Evolutionary conservation across 2,888 invertebrate genomes (phyloP).

Genomic region (Caenorhabditis drosophilae): DNA sequence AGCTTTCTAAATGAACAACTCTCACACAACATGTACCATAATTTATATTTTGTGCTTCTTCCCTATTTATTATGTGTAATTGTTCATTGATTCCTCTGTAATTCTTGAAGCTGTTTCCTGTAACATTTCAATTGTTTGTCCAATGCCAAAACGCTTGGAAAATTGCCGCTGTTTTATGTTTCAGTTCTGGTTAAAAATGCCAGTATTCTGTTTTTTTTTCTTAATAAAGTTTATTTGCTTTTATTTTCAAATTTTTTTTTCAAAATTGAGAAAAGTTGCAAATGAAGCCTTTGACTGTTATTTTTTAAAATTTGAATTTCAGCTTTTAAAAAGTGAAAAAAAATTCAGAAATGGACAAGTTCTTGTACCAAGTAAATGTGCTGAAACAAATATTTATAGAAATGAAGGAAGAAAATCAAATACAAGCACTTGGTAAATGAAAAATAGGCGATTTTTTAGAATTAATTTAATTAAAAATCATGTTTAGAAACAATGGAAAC

Average conservation of each 20-base stretch:
- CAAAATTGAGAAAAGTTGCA: no score
- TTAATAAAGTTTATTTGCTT: neutral
- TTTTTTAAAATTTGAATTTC: no score
- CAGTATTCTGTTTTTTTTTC: conserved; percentile 1
- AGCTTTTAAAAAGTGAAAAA: no score
- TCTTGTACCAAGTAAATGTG: conserved; percentile 8
- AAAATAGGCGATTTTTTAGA: neutral
- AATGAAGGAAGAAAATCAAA: conserved; percentile 3
- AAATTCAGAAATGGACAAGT: conserved; percentile 8
- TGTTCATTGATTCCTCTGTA: no score
- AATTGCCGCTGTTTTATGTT: neutral
- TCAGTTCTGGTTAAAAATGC: no score
- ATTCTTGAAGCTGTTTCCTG: no score
- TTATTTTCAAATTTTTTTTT: no score
- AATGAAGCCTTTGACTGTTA: no score
- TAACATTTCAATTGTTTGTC: no score
- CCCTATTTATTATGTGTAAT: neutral
- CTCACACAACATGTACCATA: neutral
- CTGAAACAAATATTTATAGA: conserved; percentile 7
- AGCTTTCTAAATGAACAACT: no score
- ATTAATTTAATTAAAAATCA: neutral
- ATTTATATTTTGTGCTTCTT: neutral
- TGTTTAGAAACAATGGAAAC: conserved; percentile 5
- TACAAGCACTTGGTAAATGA: conserved; percentile 16
- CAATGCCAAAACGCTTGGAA: no score